Conservation (phyloP, 35 echinoderm and acorn worm genomes). For the Diadema setosum region DNA sequence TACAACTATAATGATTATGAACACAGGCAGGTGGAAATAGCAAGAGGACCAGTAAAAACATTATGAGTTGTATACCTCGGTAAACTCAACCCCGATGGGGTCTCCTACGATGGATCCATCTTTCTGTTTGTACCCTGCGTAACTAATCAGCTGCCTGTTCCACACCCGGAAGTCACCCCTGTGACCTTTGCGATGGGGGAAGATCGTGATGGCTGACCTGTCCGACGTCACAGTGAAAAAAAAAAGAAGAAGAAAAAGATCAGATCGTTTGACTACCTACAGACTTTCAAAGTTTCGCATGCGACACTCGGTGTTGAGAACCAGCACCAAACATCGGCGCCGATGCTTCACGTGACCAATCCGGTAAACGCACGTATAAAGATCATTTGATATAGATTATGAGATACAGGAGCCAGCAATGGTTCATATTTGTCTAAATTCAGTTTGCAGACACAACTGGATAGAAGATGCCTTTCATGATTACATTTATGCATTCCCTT, state of each 20-base stretch:
- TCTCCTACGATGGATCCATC: conserved; percentile 84
- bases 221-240: neutral
- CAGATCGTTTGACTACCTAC: neutral
- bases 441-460: no score
- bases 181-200: conserved; percentile 69
- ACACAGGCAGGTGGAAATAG: no score
- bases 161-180: conserved; percentile 89
- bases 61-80: conserved; percentile 56
- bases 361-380: no score
- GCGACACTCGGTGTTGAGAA: neutral
- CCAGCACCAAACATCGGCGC: neutral
- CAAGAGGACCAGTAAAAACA: no score
- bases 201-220: conserved; percentile 94
- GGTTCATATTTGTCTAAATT: no score
- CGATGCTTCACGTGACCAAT: no score
- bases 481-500: no score
- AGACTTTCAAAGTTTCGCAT: neutral
- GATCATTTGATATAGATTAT: no score
- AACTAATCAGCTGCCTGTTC: conserved; percentile 76
- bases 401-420: no score
- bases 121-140: conserved; percentile 85
- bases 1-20: no score
- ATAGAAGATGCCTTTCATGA: no score
- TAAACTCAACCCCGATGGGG: conserved; percentile 79
- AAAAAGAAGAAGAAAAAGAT: neutral